Percentiles rank a stretch among this genome's conserved stretches.
Conservation (phyloP, 1,140 invertebrate species). For the Brachionus calyciflorus region DNA sequence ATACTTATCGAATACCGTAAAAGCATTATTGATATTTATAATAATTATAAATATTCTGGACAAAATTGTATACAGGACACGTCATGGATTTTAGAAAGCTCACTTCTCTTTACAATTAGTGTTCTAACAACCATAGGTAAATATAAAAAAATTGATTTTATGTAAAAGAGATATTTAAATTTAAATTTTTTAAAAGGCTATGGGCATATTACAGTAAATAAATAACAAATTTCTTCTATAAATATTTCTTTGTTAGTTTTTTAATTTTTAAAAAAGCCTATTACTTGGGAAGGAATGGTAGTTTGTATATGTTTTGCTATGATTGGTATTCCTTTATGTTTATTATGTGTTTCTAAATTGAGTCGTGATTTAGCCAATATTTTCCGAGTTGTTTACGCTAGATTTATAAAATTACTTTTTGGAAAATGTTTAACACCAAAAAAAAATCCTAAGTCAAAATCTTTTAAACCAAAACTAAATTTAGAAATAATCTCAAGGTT, state of each 20-base stretch:
- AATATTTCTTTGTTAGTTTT: not conserved
- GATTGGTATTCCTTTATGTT: slow-evolving; percentile 43
- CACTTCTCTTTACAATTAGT: slow-evolving; percentile 30
- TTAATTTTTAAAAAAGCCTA: too few species aligned
- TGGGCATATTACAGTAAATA: slow-evolving; percentile 36
- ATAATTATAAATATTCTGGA: slow-evolving; percentile 23
- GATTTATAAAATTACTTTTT: not conserved
- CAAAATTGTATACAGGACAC: slow-evolving; percentile 27
- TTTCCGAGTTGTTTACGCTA: slow-evolving; percentile 12
- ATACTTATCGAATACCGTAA: slow-evolving; percentile 9
- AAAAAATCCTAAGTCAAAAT: not conserved
- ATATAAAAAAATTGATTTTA: too few species aligned
- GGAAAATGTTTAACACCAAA: not conserved
- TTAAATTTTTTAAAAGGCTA: not conserved
- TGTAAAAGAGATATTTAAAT: too few species aligned
- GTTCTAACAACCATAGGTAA: slow-evolving; percentile 39
- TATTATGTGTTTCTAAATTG: slow-evolving; percentile 30
- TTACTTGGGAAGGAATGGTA: slow-evolving; percentile 43
- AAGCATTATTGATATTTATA: not conserved
- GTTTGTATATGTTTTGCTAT: slow-evolving; percentile 43
- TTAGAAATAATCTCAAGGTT: not conserved
- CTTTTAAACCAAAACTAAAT: not conserved
- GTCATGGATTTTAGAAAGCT: slow-evolving; percentile 32
- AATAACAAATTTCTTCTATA: not conserved
- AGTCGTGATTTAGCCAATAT: slow-evolving; percentile 31